These are phyloP conservation scores for Crossocerus cetratus DNA, from an alignment of 2,888 invertebrate species.

Conservation along the genomic window DNA sequence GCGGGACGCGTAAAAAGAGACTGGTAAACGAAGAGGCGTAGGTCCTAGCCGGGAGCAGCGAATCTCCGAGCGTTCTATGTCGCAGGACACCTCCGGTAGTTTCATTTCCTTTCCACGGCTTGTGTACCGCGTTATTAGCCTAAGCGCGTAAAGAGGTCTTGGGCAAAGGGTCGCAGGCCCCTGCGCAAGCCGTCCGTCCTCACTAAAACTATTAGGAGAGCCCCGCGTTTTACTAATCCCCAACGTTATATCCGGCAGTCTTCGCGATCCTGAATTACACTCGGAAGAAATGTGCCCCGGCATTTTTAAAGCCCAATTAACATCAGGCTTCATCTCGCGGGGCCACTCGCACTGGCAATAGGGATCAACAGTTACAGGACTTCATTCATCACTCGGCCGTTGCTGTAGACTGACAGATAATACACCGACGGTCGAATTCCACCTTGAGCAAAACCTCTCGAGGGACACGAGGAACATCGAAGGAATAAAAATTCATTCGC, in stretches of 20 bases:
- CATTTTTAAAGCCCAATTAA: too few species aligned
- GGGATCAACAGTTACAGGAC: too few species aligned
- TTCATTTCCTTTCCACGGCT: slow-evolving; percentile 52
- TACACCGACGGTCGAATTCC: slow-evolving; percentile 15
- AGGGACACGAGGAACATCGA: slow-evolving; percentile 29
- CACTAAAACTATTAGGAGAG: slow-evolving; percentile 33
- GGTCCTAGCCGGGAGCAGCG: slow-evolving; percentile 4
- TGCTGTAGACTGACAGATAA: slow-evolving; percentile 44
- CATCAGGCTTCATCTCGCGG: not conserved
- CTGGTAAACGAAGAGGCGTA: not conserved
- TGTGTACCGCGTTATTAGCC: slow-evolving; percentile 50
- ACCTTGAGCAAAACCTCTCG: too few species aligned
- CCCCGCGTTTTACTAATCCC: slow-evolving; percentile 35
- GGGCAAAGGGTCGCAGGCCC: slow-evolving; percentile 19
- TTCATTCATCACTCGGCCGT: slow-evolving; percentile 28
- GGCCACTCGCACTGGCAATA: not conserved
- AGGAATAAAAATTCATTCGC: slow-evolving; percentile 48
- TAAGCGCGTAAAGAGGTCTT: slow-evolving; percentile 44
- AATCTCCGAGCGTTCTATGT: slow-evolving; percentile 30
- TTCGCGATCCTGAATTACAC: not conserved
- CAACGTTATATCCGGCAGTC: not conserved
- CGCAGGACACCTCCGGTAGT: slow-evolving; percentile 44
- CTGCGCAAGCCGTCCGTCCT: slow-evolving; percentile 28
- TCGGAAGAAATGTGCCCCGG: not conserved
- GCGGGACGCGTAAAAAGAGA: slow-evolving; percentile 30